Conservation (phyloP, 2,113 vertebrate genomes). For the Gopherus evgoodei region DNA sequence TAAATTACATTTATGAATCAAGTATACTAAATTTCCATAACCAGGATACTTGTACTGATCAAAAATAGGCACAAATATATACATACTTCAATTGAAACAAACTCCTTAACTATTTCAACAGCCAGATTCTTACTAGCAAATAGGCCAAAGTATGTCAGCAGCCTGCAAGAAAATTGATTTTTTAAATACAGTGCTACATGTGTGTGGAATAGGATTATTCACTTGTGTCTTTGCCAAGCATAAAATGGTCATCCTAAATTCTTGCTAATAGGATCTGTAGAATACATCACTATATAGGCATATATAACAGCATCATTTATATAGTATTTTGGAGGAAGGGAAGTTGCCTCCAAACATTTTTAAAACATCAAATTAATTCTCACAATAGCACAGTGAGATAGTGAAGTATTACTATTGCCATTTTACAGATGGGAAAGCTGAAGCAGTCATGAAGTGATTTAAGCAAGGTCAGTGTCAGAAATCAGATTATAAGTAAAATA, state of each 20-base stretch:
- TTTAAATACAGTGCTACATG: background rate
- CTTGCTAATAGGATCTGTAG: background rate
- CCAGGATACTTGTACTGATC: background rate
- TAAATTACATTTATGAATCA: background rate
- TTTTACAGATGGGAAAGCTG: background rate
- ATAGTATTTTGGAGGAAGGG: background rate
- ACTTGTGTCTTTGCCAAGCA: background rate
- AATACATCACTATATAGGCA: background rate
- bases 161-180: background rate
- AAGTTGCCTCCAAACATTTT: background rate
- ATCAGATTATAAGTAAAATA: background rate
- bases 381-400: background rate
- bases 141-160: background rate
- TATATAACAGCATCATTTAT: background rate
- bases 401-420: background rate
- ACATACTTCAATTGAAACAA: background rate
- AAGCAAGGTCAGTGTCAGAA: background rate
- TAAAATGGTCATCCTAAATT: background rate
- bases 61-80: background rate
- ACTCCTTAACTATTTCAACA: background rate
- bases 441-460: background rate
- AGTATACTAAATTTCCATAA: background rate
- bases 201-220: background rate
- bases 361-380: background rate
- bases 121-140: background rate